A percentile compares a stretch with the other conserved stretches of the same genome.
Conservation (phyloP, 1,140 invertebrate genomes). For the Megathymus violae region DNA sequence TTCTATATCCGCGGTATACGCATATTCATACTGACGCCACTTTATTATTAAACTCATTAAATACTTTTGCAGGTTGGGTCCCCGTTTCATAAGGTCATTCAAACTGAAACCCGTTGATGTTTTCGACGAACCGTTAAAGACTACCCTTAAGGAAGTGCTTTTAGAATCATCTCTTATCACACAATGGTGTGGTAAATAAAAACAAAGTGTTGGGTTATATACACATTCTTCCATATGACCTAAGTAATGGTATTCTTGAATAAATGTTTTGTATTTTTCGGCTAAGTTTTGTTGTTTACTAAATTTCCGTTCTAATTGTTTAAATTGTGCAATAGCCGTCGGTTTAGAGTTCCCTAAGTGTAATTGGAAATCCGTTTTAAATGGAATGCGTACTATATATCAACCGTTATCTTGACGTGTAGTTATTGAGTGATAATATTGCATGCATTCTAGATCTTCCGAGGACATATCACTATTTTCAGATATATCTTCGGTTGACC, state of each 20-base stretch:
- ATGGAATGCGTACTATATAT: neutral
- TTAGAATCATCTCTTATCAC: slow-evolving; percentile 21
- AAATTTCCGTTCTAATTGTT: slow-evolving; percentile 31
- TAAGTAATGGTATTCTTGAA: slow-evolving; percentile 26
- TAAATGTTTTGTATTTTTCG: slow-evolving; percentile 27
- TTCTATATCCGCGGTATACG: neutral
- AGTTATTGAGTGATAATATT: neutral
- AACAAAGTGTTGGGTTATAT: slow-evolving; percentile 7
- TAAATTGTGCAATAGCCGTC: slow-evolving; percentile 26
- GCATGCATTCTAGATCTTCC: neutral
- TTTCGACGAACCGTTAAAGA: slow-evolving; percentile 19
- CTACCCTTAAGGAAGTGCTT: slow-evolving; percentile 21
- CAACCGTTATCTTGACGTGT: neutral
- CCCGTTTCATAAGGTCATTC: slow-evolving; percentile 9
- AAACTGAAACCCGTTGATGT: slow-evolving; percentile 8
- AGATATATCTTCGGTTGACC: neutral
- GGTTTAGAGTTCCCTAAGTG: slow-evolving; percentile 9
- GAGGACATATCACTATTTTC: neutral
- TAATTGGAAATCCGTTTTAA: slow-evolving; percentile 1
- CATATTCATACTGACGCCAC: neutral
- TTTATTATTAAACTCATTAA: neutral
- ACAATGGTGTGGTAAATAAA: slow-evolving; percentile 28
- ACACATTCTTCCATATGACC: slow-evolving; percentile 14
- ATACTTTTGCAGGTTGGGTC: neutral
- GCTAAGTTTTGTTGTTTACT: slow-evolving; percentile 15